A percentile compares a stretch with the other conserved stretches of the same genome.
Conservation (phyloP, 2,888 invertebrate genomes). For the Drosophila paramelanica region DNA sequence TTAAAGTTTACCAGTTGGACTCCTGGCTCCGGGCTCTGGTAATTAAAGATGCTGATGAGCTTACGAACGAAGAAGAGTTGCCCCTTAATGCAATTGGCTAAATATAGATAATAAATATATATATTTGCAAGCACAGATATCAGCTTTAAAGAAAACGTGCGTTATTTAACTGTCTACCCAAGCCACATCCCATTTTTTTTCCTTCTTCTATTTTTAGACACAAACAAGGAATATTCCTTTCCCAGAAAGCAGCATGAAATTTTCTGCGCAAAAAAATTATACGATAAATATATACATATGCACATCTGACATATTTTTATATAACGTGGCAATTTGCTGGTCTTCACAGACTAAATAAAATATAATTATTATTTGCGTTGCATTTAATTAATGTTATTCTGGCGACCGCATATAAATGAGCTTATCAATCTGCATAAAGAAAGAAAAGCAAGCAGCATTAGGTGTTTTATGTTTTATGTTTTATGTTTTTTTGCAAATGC, state of each 20-base stretch:
- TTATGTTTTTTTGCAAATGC: conserved; percentile 73
- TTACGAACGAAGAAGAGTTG: conserved; percentile 46
- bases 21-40: conserved; percentile 24
- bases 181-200: too few relatives aligned
- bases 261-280: too few relatives aligned
- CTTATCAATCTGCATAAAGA: conserved; percentile 53
- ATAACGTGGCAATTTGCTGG: background rate
- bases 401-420: conserved; percentile 32
- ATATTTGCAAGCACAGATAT: background rate
- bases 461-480: conserved; percentile 70
- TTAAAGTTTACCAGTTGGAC: conserved; percentile 49
- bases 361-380: conserved; percentile 17
- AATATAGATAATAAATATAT: conserved; percentile 4
- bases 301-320: background rate
- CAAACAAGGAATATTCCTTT: too few relatives aligned
- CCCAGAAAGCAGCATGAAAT: too few relatives aligned
- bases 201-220: too few relatives aligned
- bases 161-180: too few relatives aligned
- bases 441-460: conserved; percentile 26
- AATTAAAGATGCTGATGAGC: conserved; percentile 65
- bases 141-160: too few relatives aligned
- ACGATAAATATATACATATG: too few relatives aligned
- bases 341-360: conserved; percentile 5
- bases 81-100: conserved; percentile 1
- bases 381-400: conserved; percentile 37